Evolutionary conservation across 2,888 invertebrate genomes (phyloP).

Genomic region (Anticlea derivata): DNA sequence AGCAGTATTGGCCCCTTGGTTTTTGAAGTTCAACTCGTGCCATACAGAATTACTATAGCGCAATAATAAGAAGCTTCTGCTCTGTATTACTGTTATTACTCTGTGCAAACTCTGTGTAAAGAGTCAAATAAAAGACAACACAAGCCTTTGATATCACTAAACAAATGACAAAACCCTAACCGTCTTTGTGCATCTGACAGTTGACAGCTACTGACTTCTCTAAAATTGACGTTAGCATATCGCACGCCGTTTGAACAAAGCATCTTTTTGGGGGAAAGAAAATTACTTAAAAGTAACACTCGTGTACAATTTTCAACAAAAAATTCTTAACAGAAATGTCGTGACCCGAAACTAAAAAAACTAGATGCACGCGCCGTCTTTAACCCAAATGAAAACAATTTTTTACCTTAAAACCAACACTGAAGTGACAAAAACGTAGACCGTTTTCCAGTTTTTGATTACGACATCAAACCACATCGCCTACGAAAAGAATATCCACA

Average conservation of each 20-base stretch:
- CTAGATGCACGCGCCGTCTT: constrained; percentile 46
- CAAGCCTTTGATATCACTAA: constrained; percentile 41
- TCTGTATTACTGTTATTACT: not conserved
- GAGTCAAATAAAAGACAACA: constrained; percentile 29
- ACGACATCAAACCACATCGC: constrained; percentile 62
- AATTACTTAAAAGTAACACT: too few relatives aligned
- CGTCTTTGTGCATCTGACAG: constrained; percentile 34
- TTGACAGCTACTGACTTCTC: constrained; percentile 16
- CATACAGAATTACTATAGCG: too few relatives aligned
- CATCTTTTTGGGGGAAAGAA: too few relatives aligned
- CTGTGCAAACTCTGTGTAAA: too few relatives aligned
- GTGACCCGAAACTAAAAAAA: constrained; percentile 33
- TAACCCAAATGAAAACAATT: constrained; percentile 44
- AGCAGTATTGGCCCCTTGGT: too few relatives aligned
- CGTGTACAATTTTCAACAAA: too few relatives aligned
- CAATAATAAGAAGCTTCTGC: too few relatives aligned
- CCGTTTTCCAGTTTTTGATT: constrained; percentile 51
- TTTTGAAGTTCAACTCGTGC: too few relatives aligned
- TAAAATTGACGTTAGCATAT: constrained; percentile 1
- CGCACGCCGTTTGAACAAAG: too few relatives aligned
- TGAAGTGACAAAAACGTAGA: constrained; percentile 48
- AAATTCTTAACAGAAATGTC: constrained; percentile 1
- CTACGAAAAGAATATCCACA: constrained; percentile 36
- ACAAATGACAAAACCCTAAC: constrained; percentile 41
- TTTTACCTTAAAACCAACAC: constrained; percentile 57